Conservation (phyloP, 2,888 invertebrate species). For the Morpho helenor region DNA sequence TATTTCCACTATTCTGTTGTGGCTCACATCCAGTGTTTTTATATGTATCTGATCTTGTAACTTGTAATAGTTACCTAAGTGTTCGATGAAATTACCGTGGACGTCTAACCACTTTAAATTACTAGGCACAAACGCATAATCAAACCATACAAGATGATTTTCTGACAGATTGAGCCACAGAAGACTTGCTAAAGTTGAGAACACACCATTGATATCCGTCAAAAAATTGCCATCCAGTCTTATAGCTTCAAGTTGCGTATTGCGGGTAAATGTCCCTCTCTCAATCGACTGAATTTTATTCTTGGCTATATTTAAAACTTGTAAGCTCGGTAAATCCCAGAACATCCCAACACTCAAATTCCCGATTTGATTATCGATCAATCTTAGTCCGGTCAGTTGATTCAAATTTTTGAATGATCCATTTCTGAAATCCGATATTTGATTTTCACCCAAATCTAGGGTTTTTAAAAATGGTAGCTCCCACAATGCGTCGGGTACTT, state of each 20-base stretch:
- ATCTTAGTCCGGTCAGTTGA: constrained; percentile 90
- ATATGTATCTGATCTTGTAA: constrained; percentile 89
- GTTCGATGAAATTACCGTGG: constrained; percentile 93
- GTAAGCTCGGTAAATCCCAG: constrained; percentile 89
- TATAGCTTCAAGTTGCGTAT: constrained; percentile 90
- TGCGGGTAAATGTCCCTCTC: constrained; percentile 89
- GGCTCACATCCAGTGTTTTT: constrained; percentile 92
- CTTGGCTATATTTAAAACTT: constrained; percentile 92
- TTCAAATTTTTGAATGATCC: constrained; percentile 91
- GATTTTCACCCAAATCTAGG: constrained; percentile 94
- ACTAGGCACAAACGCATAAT: constrained; percentile 94
- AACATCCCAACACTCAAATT: constrained; percentile 92
- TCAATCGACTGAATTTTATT: constrained; percentile 93
- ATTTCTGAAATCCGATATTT: constrained; percentile 89
- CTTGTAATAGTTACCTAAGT: constrained; percentile 92
- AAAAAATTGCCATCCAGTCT: constrained; percentile 93
- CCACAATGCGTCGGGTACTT: constrained; percentile 90
- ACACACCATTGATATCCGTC: constrained; percentile 93
- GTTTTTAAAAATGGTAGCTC: constrained; percentile 91
- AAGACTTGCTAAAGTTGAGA: constrained; percentile 90
- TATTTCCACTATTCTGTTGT: constrained; percentile 91
- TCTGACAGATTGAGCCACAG: constrained; percentile 93
- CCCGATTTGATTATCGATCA: constrained; percentile 94
- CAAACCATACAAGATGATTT: constrained; percentile 95
- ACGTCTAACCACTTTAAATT: constrained; percentile 95